Evolutionary conservation across 2,113 vertebrate species (phyloP).

Genomic region (Oreochromis aureus): DNA sequence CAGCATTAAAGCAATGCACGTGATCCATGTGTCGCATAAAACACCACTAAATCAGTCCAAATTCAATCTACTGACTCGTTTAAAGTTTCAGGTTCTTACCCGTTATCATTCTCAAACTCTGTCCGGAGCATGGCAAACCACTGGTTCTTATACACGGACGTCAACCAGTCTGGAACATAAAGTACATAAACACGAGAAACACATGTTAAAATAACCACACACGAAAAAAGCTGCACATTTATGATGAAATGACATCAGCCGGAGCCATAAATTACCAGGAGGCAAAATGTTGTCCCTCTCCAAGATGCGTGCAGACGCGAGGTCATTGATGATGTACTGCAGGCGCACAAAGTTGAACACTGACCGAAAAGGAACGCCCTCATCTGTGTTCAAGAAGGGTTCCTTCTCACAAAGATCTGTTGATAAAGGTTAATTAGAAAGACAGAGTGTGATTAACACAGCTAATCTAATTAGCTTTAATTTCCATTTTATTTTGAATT

Average conservation of each 20-base stretch:
- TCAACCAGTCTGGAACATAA: constrained; percentile 84
- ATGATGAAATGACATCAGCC: background rate
- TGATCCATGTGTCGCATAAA: background rate
- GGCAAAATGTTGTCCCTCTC: constrained; percentile 88
- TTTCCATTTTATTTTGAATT: background rate
- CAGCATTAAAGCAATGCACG: background rate
- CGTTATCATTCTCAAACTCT: constrained; percentile 93
- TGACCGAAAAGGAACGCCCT: constrained; percentile 73
- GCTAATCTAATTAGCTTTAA: background rate
- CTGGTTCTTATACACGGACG: constrained; percentile 89
- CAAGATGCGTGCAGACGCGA: constrained; percentile 88
- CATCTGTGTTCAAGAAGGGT: constrained; percentile 84
- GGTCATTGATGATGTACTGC: constrained; percentile 94
- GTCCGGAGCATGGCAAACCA: constrained; percentile 97
- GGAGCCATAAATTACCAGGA: constrained; percentile 71
- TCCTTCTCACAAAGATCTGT: constrained; percentile 77
- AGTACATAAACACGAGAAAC: background rate
- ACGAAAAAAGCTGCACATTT: background rate
- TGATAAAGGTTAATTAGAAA: background rate
- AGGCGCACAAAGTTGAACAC: constrained; percentile 86
- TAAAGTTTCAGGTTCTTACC: constrained; percentile 72
- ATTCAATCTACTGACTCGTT: background rate
- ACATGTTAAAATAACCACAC: background rate
- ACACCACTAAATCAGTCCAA: background rate
- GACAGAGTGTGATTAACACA: background rate